A percentile compares a stretch with the other conserved stretches of the same genome.
Conservation (phyloP, 1,140 invertebrate genomes). For the Trichogramma pretiosum region DNA sequence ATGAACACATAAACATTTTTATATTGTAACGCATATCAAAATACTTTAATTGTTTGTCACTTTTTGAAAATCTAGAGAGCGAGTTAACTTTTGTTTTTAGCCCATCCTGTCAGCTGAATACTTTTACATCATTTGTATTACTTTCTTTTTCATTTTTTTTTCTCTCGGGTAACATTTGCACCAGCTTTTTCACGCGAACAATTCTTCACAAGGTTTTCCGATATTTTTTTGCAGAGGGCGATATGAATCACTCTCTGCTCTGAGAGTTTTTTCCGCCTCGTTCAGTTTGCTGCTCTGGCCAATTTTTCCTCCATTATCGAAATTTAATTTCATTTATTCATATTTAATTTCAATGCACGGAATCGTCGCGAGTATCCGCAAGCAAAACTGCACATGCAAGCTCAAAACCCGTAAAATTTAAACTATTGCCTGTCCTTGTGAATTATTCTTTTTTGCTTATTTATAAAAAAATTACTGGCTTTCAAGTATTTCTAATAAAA, state of each 20-base stretch:
- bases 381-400: too few relatives aligned
- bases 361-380: too few relatives aligned
- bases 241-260: too few relatives aligned
- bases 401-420: too few relatives aligned
- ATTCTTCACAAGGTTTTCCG: slow-evolving; percentile 13
- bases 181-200: background rate
- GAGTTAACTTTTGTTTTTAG: too few relatives aligned
- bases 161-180: background rate
- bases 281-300: too few relatives aligned
- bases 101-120: background rate
- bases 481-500: too few relatives aligned
- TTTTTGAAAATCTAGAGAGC: slow-evolving; percentile 1
- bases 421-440: too few relatives aligned
- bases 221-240: too few relatives aligned
- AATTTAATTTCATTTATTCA: slow-evolving; percentile 6
- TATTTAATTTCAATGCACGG: slow-evolving; percentile 2
- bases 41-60: slow-evolving; percentile 6
- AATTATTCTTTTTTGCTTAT: too few relatives aligned
- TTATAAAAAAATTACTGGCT: too few relatives aligned
- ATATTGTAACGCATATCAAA: slow-evolving; percentile 9
- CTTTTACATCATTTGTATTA: slow-evolving; percentile 9
- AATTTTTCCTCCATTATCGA: slow-evolving; percentile 1
- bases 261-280: background rate
- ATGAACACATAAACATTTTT: background rate
- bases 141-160: slow-evolving; percentile 10